Conservation (phyloP, 2,888 invertebrate genomes). For the Acanthosepion esculentum region DNA sequence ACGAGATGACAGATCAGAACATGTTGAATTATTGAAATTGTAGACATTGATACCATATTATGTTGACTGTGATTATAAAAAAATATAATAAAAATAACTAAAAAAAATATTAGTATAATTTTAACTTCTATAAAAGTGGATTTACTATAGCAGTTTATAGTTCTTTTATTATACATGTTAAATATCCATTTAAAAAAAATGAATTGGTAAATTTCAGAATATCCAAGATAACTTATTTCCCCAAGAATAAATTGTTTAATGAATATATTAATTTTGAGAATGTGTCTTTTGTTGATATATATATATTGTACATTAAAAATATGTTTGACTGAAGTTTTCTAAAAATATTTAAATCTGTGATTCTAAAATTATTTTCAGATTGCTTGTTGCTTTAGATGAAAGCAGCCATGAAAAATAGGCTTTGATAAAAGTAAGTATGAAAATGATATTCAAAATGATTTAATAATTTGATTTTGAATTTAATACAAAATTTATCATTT, state of each 20-base stretch:
- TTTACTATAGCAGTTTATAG: not conserved
- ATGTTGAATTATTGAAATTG: not conserved
- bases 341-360: not conserved
- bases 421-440: not conserved
- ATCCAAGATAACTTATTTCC: not conserved
- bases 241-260: not conserved
- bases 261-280: not conserved
- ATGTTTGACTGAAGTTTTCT: not conserved
- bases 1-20: no score
- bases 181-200: not conserved
- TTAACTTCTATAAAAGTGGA: no score
- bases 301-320: not conserved
- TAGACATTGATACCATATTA: not conserved
- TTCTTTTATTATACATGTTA: not conserved
- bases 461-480: no score
- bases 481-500: no score
- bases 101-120: not conserved
- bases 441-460: not conserved
- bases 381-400: not conserved
- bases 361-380: conserved; percentile 18
- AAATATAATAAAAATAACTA: not conserved
- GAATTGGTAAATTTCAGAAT: not conserved
- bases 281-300: not conserved
- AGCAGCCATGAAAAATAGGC: not conserved
- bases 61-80: not conserved